Evolutionary conservation across 2,888 invertebrate genomes (phyloP), one percentile per base, ranked within the genome.

Genomic region (Agrotis puta): DNA sequence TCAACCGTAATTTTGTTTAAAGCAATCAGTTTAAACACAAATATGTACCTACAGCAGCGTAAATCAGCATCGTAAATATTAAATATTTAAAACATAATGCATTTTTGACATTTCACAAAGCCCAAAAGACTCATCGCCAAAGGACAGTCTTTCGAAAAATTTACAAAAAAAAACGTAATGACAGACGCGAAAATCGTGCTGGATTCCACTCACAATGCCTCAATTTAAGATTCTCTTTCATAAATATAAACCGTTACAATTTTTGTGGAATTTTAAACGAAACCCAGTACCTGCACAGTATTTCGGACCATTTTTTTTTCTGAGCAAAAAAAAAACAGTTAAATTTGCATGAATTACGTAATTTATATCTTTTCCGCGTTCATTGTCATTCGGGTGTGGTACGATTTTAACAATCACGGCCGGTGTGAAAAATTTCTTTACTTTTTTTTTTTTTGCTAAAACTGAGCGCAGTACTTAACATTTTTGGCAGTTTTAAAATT

Each of bases 311-410:
- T 70, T 79, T 86, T 70, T n/a, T 83, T 77, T 70, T 77, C 73
- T 75, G 79, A 80, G 70, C 77, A 86, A 86, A 82, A 85, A n/a
- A 84, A 81, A 87, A 88, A 89, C 80, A 87, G 87, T 82, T 68
- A 86, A 91, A 92, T 92, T 93, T 92, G 88, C 92, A 92, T 93
- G 87, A 93, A 92, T 93, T 92, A 90, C 85, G 88, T 90, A 92
- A 92, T 93, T 93, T 90, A 89, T 88, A 87, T 85, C 74, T 81
- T 81, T 84, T 85, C 75, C 74, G 77, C 79, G 77, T 83, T 82
- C 87, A 88, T 89, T 91, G 88, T 88, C 87, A 88, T 90, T 88
- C 83, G 24, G 51, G 18, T 74, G 74, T 70, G 69, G 82, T 80
- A 81, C 71, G 65, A 75, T 62, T 78, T 82, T 78, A 78, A 83